Conservation (phyloP, 2,797 vertebrate genomes). For the Onychomys leucogaster region DNA sequence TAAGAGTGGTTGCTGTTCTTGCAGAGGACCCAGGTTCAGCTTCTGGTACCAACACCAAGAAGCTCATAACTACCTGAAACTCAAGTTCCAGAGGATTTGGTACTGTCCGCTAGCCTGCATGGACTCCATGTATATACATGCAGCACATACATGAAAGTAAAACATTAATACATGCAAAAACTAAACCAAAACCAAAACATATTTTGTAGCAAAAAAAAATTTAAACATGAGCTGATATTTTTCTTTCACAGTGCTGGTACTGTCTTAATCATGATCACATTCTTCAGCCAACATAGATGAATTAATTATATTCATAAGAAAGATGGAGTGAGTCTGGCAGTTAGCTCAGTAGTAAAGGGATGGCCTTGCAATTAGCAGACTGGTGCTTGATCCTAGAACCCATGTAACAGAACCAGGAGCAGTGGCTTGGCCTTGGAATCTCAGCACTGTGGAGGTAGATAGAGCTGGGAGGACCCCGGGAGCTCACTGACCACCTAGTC, state of each 20-base stretch:
- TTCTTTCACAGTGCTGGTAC: neutral
- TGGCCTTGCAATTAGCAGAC: neutral
- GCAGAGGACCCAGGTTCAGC: neutral
- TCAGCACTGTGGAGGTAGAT: neutral
- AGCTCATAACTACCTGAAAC: neutral
- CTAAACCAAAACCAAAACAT: neutral
- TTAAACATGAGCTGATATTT: slow-evolving; percentile 5
- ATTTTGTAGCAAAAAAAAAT: neutral
- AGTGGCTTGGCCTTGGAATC: neutral
- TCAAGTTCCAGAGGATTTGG: neutral
- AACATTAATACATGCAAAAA: neutral
- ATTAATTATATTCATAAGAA: neutral
- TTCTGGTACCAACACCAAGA: neutral
- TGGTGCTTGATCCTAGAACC: no score
- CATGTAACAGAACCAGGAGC: neutral
- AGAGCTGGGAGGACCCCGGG: no score
- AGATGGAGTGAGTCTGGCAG: neutral
- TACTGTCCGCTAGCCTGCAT: neutral
- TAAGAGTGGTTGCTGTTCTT: no score
- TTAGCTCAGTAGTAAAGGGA: neutral
- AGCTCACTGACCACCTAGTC: neutral
- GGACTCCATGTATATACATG: neutral
- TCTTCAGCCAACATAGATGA: neutral
- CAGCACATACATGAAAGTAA: neutral
- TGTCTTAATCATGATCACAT: neutral